Conservation (phyloP, 2,113 vertebrate species). For the Phylloscopus trochiloides region DNA sequence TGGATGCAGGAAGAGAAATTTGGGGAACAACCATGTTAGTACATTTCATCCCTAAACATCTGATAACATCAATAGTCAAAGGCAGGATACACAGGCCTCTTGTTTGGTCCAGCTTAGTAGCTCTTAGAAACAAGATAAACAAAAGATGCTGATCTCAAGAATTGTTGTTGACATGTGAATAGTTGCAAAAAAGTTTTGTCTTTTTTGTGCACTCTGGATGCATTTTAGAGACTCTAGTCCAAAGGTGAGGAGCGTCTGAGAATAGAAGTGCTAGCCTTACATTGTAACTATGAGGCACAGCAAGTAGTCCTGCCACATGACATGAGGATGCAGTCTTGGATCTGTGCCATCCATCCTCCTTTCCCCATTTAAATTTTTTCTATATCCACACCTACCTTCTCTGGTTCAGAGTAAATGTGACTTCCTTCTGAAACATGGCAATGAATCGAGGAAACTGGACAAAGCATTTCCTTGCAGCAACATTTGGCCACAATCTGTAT, state of each 20-base stretch:
- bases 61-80: not conserved
- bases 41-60: not conserved
- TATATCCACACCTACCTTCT: not conserved
- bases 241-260: not conserved
- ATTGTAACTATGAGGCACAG: not conserved
- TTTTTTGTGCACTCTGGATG: not conserved
- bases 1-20: not conserved
- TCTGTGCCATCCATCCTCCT: not conserved
- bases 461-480: not conserved
- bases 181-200: not conserved
- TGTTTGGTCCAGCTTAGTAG: not conserved
- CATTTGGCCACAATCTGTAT: not conserved
- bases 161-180: not conserved
- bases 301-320: not conserved
- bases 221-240: not conserved
- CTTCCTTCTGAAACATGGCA: not conserved
- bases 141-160: not conserved
- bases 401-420: not conserved
- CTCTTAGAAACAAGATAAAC: not conserved
- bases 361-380: not conserved
- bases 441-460: not conserved
- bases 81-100: not conserved
- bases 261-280: fast-evolving
- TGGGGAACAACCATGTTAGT: not conserved
- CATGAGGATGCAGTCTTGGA: not conserved